Base-by-base conservation (phyloP, 2,888 invertebrate genomes). In the Trachelus iudaicus region DNA sequence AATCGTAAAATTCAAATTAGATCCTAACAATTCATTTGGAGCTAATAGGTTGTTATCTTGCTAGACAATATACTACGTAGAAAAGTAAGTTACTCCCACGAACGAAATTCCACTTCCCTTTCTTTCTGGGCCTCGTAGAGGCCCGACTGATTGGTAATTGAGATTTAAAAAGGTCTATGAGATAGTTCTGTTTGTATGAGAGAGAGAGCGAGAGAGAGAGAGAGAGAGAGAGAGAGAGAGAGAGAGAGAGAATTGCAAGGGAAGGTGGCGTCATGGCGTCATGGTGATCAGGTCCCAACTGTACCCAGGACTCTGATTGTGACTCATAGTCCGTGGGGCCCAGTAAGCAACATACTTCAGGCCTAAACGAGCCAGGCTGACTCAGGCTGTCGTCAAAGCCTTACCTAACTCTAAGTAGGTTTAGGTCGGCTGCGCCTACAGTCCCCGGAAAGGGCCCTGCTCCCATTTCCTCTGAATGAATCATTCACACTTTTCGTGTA, bases 311-410 rank as follows among this genome's bases (percentile, higher is more conserved):
- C 69, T 69, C n/a, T 23, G 71, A 33, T 74, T 35, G n/a, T 74
- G 74, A 35, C 34, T 34, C 74, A 35, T 30, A 37, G 69, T 69
- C 71, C n/a, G 34, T 56, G 56, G 34, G 33, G 34, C 56, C 68
- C 30, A 73, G 76, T 71, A 75, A 71, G 34, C 71, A 71, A 79
- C 75, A 75, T 73, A 40, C 69, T 56, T 76, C 76, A 23, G 78
- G 81, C 82, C 81, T 85, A 86, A 85, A 84, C 86, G 84, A 85
- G 85, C 82, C 84, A 79, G 76, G 84, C 83, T 86, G 86, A 86
- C 85, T 86, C 86, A 85, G 79, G 77, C 80, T 56, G 77, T 76
- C 69, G 75, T 73, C 79, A 80, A 74, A 81, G 74, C 77, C 75
- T 73, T 78, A 78, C 82, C 85, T 85, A 86, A 85, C 84, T 75